phyloP scores from a whole-genome alignment of 2,797 vertebrate species.

The Pyrocephalus nanus region DNA sequence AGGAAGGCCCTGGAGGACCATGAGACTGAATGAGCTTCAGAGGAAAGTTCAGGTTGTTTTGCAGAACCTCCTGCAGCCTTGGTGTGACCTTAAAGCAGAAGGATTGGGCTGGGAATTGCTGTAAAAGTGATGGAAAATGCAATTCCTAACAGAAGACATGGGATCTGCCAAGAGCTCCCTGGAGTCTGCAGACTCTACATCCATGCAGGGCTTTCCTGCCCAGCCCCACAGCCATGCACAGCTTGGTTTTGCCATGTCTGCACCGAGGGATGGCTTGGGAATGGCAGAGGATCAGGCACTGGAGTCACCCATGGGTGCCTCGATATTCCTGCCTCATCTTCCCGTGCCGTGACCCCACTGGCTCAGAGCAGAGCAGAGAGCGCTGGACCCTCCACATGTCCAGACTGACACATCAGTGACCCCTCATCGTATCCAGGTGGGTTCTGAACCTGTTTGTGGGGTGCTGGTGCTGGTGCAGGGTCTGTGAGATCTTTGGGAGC shows the following conservation, averaged over 20 bases:
- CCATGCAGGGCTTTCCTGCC: neutral
- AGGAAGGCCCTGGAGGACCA: neutral
- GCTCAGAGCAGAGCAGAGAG: neutral
- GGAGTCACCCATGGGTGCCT: too few species aligned
- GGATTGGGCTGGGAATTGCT: neutral
- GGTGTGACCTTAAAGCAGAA: neutral
- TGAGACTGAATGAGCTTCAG: neutral
- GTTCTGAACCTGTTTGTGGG: neutral
- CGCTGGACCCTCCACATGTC: neutral
- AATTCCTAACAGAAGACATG: neutral
- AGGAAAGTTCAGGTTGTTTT: neutral
- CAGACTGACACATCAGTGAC: neutral
- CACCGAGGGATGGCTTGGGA: accelerated
- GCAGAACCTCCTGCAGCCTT: neutral
- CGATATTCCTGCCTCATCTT: too few species aligned
- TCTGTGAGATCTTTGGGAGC: neutral
- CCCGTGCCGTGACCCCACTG: neutral
- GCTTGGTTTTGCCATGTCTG: neutral
- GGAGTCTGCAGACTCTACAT: neutral
- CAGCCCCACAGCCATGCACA: neutral
- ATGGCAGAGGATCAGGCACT: neutral
- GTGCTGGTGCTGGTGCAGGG: neutral
- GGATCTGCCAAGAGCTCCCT: neutral
- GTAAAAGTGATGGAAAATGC: neutral
- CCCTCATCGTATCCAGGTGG: too few species aligned